Base-by-base conservation (phyloP, 2,888 invertebrate genomes). In the Cataglyphis altisquamis region DNA sequence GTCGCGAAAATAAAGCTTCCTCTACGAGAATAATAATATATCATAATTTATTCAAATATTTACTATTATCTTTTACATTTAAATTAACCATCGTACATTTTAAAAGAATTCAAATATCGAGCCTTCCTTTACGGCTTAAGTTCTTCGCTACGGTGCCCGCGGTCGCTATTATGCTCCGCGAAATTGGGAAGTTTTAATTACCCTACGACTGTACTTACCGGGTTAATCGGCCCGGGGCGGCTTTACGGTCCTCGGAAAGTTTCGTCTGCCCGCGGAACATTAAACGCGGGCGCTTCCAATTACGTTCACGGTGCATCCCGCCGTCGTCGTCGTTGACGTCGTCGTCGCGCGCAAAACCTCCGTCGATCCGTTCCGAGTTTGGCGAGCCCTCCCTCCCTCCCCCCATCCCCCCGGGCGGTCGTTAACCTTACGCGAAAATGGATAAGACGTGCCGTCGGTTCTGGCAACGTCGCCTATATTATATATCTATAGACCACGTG, bases 371-470 rank as follows among this genome's bases (percentile, higher is more conserved):
- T 52, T 41, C 82, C 9, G 72, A 68, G 87, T 89, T 90, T 89
- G 85, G 88, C 83, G 84, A 88, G 82, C 62, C 15, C 15, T 4
- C 77, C 25, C 25, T 25, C 25, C 21, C 21, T 21, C 21, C 25
- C 25, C 1, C 25, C 25, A 1, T 25, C 25, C 25, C 1, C 1
- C 25, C 25, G 25, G 12, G 36, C 84, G 92, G 91, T 91, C 92
- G 85, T 92, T 91, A 90, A 90, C 91, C 92, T 91, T 91, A 85
- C 86, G 91, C 88, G 90, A 92, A 92, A 92, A 89, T 89, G 92
- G 89, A 91, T 91, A 91, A 92, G 87, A 87, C 87, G 82, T 45
- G 45, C 41, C 84, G 25, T 86, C 75, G 83, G 72, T 84, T 73
- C 80, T 77, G 90, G 90, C 88, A 89, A 90, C 89, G 66, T 73